phyloP scores from a whole-genome alignment of 2,797 vertebrate genomes.

The Hyperoplus lanceolatus region DNA sequence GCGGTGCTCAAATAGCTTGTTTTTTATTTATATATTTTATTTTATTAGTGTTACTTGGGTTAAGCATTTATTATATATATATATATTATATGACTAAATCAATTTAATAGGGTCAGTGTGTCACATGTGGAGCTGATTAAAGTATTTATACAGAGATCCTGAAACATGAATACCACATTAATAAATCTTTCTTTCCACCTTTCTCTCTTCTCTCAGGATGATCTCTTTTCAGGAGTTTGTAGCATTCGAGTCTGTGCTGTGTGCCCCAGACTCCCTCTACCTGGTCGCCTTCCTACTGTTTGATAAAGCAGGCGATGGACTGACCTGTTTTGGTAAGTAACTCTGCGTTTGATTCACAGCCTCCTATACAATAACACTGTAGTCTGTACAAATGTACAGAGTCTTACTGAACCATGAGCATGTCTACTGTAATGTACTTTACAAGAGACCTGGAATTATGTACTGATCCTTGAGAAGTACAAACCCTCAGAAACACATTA shows the following conservation, averaged over 20 bases:
- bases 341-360: conserved; percentile 12
- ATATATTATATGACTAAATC: conserved; percentile 32
- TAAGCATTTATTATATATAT: conserved; percentile 31
- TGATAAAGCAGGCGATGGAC: conserved; percentile 90
- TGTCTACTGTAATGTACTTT: conserved; percentile 16
- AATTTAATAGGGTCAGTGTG: conserved; percentile 33
- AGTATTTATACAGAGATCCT: conserved; percentile 39
- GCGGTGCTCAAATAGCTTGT: conserved; percentile 53
- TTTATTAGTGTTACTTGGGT: conserved; percentile 48
- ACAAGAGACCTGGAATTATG: conserved; percentile 11
- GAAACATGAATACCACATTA: conserved; percentile 28
- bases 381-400: conserved; percentile 7
- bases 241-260: conserved; percentile 91
- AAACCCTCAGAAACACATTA: background rate
- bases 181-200: conserved; percentile 26
- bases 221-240: conserved; percentile 93
- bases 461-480: background rate
- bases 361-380: conserved; percentile 6
- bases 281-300: conserved; percentile 93
- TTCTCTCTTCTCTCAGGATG: conserved; percentile 81
- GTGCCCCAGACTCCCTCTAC: conserved; percentile 90
- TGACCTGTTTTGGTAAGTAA: conserved; percentile 90
- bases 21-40: conserved; percentile 56
- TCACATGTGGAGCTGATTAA: conserved; percentile 48
- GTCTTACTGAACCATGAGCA: conserved; percentile 16